Evolutionary conservation across 2,797 vertebrate genomes (phyloP).

Genomic region (Cynodonichthys magdalenae): DNA sequence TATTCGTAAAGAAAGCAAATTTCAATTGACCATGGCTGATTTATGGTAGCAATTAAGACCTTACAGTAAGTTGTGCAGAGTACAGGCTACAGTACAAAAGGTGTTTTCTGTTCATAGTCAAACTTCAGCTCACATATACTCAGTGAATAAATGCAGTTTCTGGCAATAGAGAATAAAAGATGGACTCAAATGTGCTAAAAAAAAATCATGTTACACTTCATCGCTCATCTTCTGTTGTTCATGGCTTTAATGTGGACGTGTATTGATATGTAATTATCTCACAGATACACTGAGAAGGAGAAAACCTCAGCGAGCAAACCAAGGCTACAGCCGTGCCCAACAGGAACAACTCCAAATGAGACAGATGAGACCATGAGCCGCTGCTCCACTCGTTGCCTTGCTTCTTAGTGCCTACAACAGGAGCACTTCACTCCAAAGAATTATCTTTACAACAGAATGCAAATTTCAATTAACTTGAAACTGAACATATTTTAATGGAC

Average conservation of each 20-base stretch:
- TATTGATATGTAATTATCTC: constrained; percentile 27
- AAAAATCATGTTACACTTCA: background rate
- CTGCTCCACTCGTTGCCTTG: constrained; percentile 88
- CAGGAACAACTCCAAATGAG: constrained; percentile 92
- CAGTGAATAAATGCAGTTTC: too few relatives aligned
- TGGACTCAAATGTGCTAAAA: background rate
- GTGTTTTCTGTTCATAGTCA: too few relatives aligned
- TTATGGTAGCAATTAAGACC: too few relatives aligned
- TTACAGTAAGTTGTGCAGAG: too few relatives aligned
- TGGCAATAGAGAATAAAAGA: background rate
- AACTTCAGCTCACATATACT: too few relatives aligned
- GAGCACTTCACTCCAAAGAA: constrained; percentile 98
- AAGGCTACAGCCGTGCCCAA: constrained; percentile 80
- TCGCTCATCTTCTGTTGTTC: background rate
- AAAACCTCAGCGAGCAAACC: constrained; percentile 81
- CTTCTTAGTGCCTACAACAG: constrained; percentile 95
- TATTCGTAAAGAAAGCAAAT: too few relatives aligned
- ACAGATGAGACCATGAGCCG: constrained; percentile 88
- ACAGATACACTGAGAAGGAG: constrained; percentile 92
- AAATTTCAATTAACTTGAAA: constrained; percentile 77
- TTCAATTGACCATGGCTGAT: too few relatives aligned
- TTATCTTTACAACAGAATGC: constrained; percentile 86
- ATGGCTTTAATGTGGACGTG: background rate
- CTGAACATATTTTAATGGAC: constrained; percentile 61
- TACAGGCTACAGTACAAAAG: too few relatives aligned